phyloP scores from a whole-genome alignment of 1,140 invertebrate species.

The Drosophila malerkotliana region DNA sequence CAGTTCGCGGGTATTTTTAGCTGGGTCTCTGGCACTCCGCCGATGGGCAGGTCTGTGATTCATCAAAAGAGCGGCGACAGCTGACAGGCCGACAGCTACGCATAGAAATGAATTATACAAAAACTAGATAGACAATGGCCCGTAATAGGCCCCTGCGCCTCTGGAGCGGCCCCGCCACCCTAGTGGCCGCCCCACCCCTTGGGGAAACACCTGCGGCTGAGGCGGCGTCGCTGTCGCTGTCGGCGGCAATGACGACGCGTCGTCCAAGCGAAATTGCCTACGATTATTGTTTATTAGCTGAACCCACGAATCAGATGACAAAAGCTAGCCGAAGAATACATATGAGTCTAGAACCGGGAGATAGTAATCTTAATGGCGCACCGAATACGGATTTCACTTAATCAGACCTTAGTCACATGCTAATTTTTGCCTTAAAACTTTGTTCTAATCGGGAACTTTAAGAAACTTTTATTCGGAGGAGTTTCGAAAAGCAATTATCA shows the following conservation, averaged over 20 bases:
- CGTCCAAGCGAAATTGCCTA: conserved; percentile 53
- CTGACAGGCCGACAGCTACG: conserved; percentile 71
- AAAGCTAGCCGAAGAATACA: conserved; percentile 32
- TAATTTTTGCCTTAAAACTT: too few relatives aligned
- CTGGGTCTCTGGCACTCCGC: conserved; percentile 21
- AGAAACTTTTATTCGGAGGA: too few relatives aligned
- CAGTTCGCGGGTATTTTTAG: conserved; percentile 68
- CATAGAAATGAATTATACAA: conserved; percentile 76
- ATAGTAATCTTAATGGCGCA: not conserved
- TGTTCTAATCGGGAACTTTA: too few relatives aligned
- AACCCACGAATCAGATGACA: conserved; percentile 57
- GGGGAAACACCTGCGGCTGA: conserved; percentile 73
- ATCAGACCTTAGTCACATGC: not conserved
- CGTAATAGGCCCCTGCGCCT: conserved; percentile 30
- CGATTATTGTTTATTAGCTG: conserved; percentile 65
- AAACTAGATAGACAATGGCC: conserved; percentile 60
- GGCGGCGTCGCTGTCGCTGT: not conserved
- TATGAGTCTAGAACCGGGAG: not conserved
- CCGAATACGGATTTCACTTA: conserved; percentile 25
- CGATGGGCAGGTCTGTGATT: conserved; percentile 73
- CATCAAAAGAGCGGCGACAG: conserved; percentile 78
- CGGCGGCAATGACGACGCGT: conserved; percentile 27
- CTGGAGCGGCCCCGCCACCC: conserved; percentile 5
- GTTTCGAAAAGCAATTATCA: too few relatives aligned
- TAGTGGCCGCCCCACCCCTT: conserved; percentile 13